These are phyloP conservation scores for Dasyurus viverrinus DNA, from an alignment of 2,113 vertebrate species.

Conservation along the genomic window DNA sequence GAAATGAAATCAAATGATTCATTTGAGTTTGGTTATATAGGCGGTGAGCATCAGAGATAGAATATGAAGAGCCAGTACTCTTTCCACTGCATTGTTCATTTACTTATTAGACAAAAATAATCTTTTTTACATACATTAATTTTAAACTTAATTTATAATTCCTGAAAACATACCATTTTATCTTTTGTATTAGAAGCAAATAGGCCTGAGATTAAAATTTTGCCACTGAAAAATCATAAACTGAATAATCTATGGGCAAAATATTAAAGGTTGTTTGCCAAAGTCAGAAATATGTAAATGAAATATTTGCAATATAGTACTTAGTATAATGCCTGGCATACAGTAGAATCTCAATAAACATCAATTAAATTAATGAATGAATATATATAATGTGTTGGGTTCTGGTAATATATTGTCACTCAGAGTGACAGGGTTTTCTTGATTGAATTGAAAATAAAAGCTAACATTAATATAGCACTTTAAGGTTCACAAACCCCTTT, in stretches of 20 bases:
- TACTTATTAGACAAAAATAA: slow-evolving; percentile 21
- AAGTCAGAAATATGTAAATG: slow-evolving; percentile 20
- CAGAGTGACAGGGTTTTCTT: not conserved
- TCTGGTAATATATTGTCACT: not conserved
- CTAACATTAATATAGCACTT: not conserved
- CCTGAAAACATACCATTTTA: not conserved
- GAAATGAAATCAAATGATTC: not conserved
- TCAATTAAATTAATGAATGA: not conserved
- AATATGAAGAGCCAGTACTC: not conserved
- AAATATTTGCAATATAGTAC: not conserved
- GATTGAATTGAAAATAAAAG: not conserved
- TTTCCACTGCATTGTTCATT: not conserved
- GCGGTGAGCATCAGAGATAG: too few relatives aligned
- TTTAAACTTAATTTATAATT: not conserved
- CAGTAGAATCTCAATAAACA: not conserved
- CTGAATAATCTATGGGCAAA: not conserved
- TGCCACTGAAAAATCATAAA: slow-evolving; percentile 7
- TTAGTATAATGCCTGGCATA: not conserved
- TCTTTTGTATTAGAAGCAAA: slow-evolving; percentile 6
- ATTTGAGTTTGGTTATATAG: not conserved
- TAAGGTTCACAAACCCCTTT: not conserved
- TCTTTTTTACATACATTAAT: not conserved
- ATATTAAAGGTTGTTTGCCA: slow-evolving; percentile 21
- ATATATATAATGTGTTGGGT: not conserved
- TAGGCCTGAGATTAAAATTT: slow-evolving; percentile 31